Evolutionary conservation across 2,797 vertebrate genomes (phyloP).

Genomic region (Lophura swinhoii): DNA sequence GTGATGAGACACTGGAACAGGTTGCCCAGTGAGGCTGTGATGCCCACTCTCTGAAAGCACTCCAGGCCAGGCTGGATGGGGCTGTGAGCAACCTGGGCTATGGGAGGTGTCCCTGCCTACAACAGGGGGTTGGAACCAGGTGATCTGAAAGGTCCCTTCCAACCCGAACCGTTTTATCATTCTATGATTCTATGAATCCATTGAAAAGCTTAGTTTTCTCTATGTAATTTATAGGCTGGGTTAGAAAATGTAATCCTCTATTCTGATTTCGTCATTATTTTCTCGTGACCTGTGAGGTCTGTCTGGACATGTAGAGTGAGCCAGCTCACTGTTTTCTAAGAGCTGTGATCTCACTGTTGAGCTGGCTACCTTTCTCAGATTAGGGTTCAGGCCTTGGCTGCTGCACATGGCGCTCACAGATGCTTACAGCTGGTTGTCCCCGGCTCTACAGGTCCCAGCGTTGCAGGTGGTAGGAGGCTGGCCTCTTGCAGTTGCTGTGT

Average conservation of each 20-base stretch:
- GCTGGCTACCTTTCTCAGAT: rapidly evolving
- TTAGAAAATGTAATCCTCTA: constrained; percentile 3
- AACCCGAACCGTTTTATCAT: no score
- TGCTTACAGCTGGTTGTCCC: neutral
- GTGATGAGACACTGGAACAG: no score
- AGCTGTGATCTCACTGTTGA: neutral
- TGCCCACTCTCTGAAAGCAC: no score
- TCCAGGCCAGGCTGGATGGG: no score
- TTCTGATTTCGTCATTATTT: constrained; percentile 17
- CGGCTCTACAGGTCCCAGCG: neutral
- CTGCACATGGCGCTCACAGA: neutral
- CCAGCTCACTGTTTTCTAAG: neutral
- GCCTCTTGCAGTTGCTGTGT: neutral
- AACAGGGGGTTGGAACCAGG: no score
- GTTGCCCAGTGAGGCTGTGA: no score
- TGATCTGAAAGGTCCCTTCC: no score
- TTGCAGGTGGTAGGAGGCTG: neutral
- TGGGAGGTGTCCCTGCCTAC: no score
- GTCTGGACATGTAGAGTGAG: neutral
- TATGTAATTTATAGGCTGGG: neutral
- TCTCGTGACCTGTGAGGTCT: neutral
- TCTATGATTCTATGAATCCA: neutral
- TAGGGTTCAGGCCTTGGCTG: neutral
- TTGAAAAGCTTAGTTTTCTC: neutral
- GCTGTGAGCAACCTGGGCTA: no score